Conservation (phyloP, 2,888 invertebrate species). For the Nemurella pictetii region DNA sequence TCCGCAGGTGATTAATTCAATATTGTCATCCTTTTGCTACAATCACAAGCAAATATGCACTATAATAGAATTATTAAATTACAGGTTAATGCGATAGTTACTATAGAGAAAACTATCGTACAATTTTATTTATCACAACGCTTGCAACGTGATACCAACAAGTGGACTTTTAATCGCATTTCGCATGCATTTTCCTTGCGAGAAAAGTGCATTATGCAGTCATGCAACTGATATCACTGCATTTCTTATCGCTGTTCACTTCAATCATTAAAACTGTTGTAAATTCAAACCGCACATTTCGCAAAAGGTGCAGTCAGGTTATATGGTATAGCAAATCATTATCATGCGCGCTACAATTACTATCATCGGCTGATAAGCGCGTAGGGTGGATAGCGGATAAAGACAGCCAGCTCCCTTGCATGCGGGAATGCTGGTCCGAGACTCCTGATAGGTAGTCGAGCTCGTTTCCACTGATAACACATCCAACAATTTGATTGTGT, state of each 20-base stretch:
- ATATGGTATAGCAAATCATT: not conserved
- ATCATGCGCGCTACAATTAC: not conserved
- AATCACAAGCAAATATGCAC: too few relatives aligned
- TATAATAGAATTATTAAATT: too few relatives aligned
- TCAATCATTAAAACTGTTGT: not conserved
- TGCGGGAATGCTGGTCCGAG: constrained; percentile 23
- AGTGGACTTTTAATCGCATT: not conserved
- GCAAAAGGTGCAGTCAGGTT: not conserved
- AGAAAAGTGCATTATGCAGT: not conserved
- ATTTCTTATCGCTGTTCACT: not conserved
- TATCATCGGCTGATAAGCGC: not conserved
- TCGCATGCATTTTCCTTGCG: not conserved
- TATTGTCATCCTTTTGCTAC: too few relatives aligned
- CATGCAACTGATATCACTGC: not conserved
- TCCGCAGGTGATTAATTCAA: too few relatives aligned
- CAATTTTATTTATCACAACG: not conserved
- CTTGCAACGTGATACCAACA: not conserved
- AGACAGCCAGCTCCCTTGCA: not conserved
- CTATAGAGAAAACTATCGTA: too few relatives aligned
- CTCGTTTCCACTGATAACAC: not conserved
- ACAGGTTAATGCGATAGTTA: too few relatives aligned
- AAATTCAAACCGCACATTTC: not conserved
- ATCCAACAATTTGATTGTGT: not conserved
- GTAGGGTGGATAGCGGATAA: not conserved
- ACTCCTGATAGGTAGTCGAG: not conserved